Evolutionary conservation across 2,113 vertebrate species (phyloP), one percentile per base, ranked within the genome.

Genomic region (western clawed frog (Xenopus tropicalis)): DNA sequence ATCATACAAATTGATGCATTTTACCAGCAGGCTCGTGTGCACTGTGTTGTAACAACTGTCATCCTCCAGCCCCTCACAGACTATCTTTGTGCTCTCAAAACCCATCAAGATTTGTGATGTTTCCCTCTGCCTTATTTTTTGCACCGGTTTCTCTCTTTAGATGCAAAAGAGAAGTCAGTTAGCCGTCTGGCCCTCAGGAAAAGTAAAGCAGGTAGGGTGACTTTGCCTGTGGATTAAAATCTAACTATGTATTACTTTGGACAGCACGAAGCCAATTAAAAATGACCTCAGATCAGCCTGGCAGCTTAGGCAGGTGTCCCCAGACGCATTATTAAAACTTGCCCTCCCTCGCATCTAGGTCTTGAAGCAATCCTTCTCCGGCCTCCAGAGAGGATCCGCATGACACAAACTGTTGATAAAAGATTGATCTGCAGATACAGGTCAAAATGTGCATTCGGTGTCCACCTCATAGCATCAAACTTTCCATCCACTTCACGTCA

Each of bases 1-100:
- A 83, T 86, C 82, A 82, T 78, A 82, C 72, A 72, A 85, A 86
- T 42, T 74, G 83, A 86, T 85, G 85, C 80, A 66, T 86, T 86
- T 83, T 80, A 82, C 86, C 87, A 82, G 78, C 75, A 82, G 83
- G 83, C 82, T 80, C 82, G 21, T 82, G 79, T 76, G 83, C 80
- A 69, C 77, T 81, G 81, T 77, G 80, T 11, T 11, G 65, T 61
- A 85, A 80, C 83, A 86, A 84, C 85, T 86, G 87, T 85, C 84
- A 84, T 23, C 74, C 77, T 83, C 62, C 74, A 78, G 69, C 72
- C 77, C 82, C 70, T 84, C 72, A 0, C 20, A 79, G 71, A 78
- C 76, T 61, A 48, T 74, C 74, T 78, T 37, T 51, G 63, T 43
- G 72, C 72, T 70, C 77, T 77, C 75, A 71, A 62, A 61, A 61